Evolutionary conservation across 2,888 invertebrate species (phyloP).

Genomic region (Pyrgus malvae): DNA sequence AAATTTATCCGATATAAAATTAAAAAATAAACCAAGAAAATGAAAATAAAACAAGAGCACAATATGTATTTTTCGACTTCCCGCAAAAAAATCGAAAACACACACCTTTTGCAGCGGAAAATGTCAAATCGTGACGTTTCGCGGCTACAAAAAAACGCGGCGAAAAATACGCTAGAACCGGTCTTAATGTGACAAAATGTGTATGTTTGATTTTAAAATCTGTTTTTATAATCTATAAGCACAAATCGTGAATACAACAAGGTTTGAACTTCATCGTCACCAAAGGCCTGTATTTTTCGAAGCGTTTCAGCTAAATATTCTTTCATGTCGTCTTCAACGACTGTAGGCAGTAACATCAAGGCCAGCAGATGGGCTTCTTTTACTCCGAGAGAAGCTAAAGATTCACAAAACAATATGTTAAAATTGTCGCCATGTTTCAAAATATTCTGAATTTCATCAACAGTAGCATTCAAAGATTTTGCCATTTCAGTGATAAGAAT

Average conservation of each 20-base stretch:
- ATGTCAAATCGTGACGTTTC: too few relatives aligned
- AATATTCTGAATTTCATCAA: not conserved
- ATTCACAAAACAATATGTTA: not conserved
- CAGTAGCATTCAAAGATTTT: not conserved
- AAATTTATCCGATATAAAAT: too few relatives aligned
- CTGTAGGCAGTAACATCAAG: not conserved
- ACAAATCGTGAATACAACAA: not conserved
- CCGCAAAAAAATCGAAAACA: too few relatives aligned
- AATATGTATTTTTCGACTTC: too few relatives aligned
- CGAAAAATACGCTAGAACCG: too few relatives aligned
- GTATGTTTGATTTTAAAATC: not conserved
- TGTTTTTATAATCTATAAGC: not conserved
- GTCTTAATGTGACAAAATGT: too few relatives aligned
- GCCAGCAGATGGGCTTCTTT: conserved; percentile 9
- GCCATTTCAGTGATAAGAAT: conserved; percentile 4
- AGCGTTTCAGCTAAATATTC: not conserved
- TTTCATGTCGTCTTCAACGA: not conserved
- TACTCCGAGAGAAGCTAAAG: not conserved
- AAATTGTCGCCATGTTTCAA: not conserved
- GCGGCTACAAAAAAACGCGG: too few relatives aligned
- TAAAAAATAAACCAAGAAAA: too few relatives aligned
- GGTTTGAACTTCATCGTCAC: conserved; percentile 14
- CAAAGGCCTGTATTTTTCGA: conserved; percentile 3
- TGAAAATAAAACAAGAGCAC: too few relatives aligned
- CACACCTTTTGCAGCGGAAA: too few relatives aligned